A percentile compares a stretch with the other conserved stretches of the same genome.
Evolutionary conservation across 2,888 invertebrate species (phyloP).

Genomic region (Apantesis nais): DNA sequence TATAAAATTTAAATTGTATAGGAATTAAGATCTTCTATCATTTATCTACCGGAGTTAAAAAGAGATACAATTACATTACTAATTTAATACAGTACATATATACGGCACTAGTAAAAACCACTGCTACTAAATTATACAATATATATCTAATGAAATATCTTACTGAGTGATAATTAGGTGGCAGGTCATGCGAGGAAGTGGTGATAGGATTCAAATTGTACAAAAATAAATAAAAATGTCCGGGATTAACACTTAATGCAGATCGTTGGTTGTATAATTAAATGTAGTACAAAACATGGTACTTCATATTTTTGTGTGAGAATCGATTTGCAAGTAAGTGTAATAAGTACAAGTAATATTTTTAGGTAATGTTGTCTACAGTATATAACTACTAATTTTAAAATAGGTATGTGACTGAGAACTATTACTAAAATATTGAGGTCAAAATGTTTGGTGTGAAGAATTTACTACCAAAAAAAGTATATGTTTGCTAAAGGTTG

Average conservation of each 20-base stretch:
- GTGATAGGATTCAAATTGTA: not conserved
- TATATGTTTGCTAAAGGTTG: constrained; percentile 9
- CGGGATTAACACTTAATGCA: not conserved
- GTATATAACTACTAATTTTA: constrained; percentile 37
- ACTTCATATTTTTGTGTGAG: not conserved
- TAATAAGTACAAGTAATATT: constrained; percentile 51
- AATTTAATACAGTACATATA: not conserved
- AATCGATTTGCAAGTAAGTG: constrained; percentile 65
- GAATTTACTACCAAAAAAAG: constrained; percentile 29
- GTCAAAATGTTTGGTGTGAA: constrained; percentile 43
- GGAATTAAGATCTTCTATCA: not conserved
- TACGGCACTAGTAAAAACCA: not conserved
- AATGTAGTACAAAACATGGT: not conserved
- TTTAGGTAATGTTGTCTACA: constrained; percentile 49
- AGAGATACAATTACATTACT: not conserved
- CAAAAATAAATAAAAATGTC: not conserved
- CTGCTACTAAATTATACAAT: not conserved
- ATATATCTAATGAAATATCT: not conserved
- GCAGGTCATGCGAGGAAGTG: not conserved
- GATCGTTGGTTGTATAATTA: not conserved
- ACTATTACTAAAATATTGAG: constrained; percentile 48
- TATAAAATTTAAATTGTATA: not conserved
- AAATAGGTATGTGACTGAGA: constrained; percentile 43
- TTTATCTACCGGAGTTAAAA: not conserved
- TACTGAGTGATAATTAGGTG: not conserved